phyloP scores from a whole-genome alignment of 1,140 invertebrate genomes.

The Phymorhynchus buccinoides region DNA sequence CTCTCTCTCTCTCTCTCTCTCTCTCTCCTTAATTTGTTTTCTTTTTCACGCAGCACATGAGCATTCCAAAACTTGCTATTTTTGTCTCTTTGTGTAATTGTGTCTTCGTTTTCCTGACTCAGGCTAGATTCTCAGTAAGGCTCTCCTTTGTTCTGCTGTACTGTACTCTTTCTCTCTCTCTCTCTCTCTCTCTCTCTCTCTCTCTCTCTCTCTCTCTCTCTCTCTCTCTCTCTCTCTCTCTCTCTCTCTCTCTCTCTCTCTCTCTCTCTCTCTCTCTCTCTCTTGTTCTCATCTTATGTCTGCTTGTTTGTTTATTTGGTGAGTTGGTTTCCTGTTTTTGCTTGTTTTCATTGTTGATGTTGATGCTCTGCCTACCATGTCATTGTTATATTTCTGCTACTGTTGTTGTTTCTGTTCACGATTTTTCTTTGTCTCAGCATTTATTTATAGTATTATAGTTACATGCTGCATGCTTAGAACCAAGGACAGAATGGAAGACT shows the following conservation, averaged over 20 bases:
- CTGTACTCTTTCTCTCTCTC: neutral
- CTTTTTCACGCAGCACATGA: too few species aligned
- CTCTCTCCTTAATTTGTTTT: too few species aligned
- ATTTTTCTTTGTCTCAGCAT: constrained; percentile 1
- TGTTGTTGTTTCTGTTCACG: neutral
- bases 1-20: too few species aligned
- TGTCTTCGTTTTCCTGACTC: too few species aligned
- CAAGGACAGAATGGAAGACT: too few species aligned
- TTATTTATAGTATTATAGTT: too few species aligned
- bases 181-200: neutral
- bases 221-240: neutral
- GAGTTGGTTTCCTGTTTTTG: neutral
- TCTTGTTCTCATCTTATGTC: neutral
- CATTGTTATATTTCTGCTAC: neutral
- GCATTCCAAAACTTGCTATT: too few species aligned
- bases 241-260: too few species aligned
- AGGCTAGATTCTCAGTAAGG: neutral
- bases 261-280: neutral
- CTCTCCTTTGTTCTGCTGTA: too few species aligned
- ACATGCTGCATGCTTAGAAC: too few species aligned
- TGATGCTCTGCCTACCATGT: neutral
- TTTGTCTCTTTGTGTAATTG: too few species aligned
- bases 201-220: constrained; percentile 5
- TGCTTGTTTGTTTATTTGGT: neutral
- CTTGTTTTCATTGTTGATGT: neutral